Evolutionary conservation across 2,888 invertebrate species (phyloP), one percentile per base, ranked within the genome.

Genomic region (Andrena bicolor): DNA sequence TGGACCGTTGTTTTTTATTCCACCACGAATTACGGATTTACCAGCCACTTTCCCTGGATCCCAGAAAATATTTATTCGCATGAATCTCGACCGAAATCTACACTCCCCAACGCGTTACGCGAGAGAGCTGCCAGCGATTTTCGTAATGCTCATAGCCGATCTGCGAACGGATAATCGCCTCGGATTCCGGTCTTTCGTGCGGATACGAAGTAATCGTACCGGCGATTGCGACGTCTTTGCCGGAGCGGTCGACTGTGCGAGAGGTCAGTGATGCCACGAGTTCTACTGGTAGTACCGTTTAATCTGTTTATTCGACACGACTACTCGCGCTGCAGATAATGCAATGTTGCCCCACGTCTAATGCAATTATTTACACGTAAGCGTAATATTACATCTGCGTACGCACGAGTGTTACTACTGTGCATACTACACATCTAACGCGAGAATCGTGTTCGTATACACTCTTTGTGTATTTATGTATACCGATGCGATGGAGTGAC

Each of bases 141-240:
- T 85, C 86, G 83, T 83, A 87, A 86, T 61, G 35, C 51, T 56
- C 72, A 58, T 75, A 66, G 75, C 49, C 73, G 85, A 87, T 87
- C 85, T 51, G 35, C 77, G 26, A 64, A 41, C 68, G 68, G 80
- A 87, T 86, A 87, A 85, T 85, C 76, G 76, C 41, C 73, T 35
- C 53, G 83, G 49, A 86, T 87, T 83, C 88, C 88, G 80, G 83
- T 85, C 82, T 88, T 88, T 85, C 82, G 61, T 71, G 35, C 82
- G 82, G 80, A 85, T 82, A 66, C 79, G 69, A 87, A 72, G 63
- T 87, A 86, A 87, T 82, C 80, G 84, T 71, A 51, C 69, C 70
- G 65, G 20, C 73, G 5, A 69, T 74, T 64, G 81, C 86, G 49
- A 77, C 68, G 78, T 79, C 78, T 74, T 48, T 20, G 58, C 69